A percentile compares a stretch with the other conserved stretches of the same genome.
phyloP scores from a whole-genome alignment of 2,797 vertebrate genomes.

The Clarias fuscus region DNA sequence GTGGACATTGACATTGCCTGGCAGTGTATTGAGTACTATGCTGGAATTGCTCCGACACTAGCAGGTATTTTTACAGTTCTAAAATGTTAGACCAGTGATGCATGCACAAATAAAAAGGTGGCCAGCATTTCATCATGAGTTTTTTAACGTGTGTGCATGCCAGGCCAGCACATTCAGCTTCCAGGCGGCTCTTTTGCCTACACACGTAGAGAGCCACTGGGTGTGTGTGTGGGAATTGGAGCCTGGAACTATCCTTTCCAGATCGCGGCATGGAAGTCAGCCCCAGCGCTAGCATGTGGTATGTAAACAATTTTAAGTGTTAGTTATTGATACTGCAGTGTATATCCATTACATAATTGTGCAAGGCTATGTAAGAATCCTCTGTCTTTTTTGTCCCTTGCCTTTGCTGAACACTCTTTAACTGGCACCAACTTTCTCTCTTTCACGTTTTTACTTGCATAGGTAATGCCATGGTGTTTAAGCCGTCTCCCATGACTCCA shows the following conservation, averaged over 20 bases:
- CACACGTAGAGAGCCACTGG: conserved; percentile 89
- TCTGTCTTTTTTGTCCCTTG: neutral
- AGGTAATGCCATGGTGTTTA: conserved; percentile 96
- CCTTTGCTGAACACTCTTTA: neutral
- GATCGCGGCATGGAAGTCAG: conserved; percentile 88
- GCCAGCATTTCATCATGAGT: too few species aligned
- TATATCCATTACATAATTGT: neutral
- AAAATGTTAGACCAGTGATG: neutral
- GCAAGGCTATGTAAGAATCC: neutral
- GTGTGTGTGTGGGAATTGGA: conserved; percentile 93
- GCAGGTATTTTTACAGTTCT: conserved; percentile 73
- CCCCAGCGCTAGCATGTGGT: conserved; percentile 94
- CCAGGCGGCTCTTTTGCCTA: conserved; percentile 89
- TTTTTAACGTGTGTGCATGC: neutral
- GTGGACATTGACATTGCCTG: conserved; percentile 84
- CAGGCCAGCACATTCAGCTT: conserved; percentile 93
- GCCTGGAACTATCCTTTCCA: conserved; percentile 97
- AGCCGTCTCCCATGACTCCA: conserved; percentile 93
- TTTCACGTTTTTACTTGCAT: neutral
- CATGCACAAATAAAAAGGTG: neutral
- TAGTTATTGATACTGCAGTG: neutral
- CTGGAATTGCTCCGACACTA: conserved; percentile 86
- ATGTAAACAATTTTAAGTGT: conserved; percentile 31
- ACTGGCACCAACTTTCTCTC: neutral
- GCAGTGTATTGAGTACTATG: conserved; percentile 90